Base-by-base conservation (phyloP, 2,113 vertebrate species). In the Alethe castanea region DNA sequence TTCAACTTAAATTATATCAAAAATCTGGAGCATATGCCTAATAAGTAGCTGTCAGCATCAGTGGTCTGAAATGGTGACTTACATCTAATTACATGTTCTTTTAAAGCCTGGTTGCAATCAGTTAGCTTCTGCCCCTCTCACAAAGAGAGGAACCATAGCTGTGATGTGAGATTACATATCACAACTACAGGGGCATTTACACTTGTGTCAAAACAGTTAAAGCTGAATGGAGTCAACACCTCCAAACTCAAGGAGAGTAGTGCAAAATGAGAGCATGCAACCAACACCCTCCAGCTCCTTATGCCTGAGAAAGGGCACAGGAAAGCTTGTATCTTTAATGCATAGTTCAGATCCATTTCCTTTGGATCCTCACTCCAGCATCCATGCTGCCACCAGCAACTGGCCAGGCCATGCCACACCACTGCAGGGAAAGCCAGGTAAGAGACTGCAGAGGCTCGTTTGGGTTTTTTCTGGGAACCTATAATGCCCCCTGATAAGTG, bases 1-100 rank as follows among this genome's bases (percentile, higher is more conserved):
- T 96, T 97, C 90, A 91, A 90, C 16, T 96, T 94, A 94, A 94
- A 96, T 95, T 88, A 92, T 91, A 92, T 95, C 56, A 93, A 96
- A 95, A 94, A 95, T 94, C 65, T 95, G 79, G 94, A 91, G 76
- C 79, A 64, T 84, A 65, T 61, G 65, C 79, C 90, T 95, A 94
- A 92, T 96, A 96, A 96, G 59, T 91, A 93, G 91, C 87, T 96
- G 95, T 88, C 94, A 96, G 81, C 83, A 88, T 22, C 91, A 74
- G 76, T 61, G 15, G 84, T 95, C 88, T 88, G 94, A 93, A 91
- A 93, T 90, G 70, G 81, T 81, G 74, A 83, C 88, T 93, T 95
- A 74, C 59, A 83, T 91, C 81, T 94, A 94, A 94, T 95, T 95
- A 89, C 59, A 62, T 52, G 73, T 90, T 66, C 83, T 82, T 92